Conservation (phyloP, 2,797 vertebrate species). For the Smutsia temminckii region DNA sequence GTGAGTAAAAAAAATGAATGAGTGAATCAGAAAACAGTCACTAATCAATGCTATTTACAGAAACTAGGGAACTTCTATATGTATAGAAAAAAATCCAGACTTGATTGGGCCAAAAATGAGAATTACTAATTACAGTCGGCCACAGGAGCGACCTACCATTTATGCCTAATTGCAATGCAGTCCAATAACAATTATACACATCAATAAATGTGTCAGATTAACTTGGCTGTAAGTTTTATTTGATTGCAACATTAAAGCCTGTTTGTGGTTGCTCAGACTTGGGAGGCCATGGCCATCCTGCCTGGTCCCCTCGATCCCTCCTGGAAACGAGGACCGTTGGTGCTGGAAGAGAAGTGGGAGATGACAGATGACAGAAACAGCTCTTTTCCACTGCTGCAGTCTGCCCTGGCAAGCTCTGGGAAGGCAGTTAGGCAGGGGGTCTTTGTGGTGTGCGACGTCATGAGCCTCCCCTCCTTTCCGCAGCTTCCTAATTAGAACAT, state of each 20-base stretch:
- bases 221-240: conserved; percentile 70
- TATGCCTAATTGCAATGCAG: conserved; percentile 76
- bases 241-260: conserved; percentile 56
- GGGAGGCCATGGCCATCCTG: not conserved
- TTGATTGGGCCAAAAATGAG: conserved; percentile 68
- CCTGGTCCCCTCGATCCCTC: not conserved
- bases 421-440: conserved; percentile 58
- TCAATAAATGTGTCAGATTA: conserved; percentile 78
- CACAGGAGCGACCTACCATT: conserved; percentile 74
- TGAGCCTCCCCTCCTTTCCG: conserved; percentile 86
- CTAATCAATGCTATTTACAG: conserved; percentile 7
- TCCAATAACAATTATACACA: conserved; percentile 78
- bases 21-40: not conserved
- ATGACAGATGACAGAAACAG: not conserved
- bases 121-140: conserved; percentile 75
- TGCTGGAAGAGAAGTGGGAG: not conserved
- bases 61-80: not conserved
- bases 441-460: conserved; percentile 71
- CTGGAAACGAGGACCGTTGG: not conserved
- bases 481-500: conserved; percentile 93
- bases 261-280: not conserved
- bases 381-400: not conserved
- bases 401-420: not conserved
- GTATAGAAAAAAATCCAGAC: conserved; percentile 28
- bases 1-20: conserved; percentile 16